Base-by-base conservation (phyloP, 2,888 invertebrate genomes). In the Punctoribates punctum region DNA sequence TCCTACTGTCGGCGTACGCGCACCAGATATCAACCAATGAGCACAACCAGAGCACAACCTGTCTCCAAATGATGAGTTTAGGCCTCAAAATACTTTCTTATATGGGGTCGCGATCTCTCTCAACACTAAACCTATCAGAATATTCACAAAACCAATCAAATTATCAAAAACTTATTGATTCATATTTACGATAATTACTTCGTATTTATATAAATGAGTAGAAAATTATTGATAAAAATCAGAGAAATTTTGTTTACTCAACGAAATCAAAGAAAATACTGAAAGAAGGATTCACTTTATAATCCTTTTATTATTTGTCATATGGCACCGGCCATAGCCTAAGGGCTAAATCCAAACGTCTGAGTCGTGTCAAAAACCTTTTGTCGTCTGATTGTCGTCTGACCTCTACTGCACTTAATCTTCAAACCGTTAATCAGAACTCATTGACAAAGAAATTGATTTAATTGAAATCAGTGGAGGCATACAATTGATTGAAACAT, bases 261-360 rank as follows among this genome's bases (percentile, higher is more conserved):
- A 48, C 3, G 5, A n/a, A 48, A 48, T 42, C 13, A 42, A 42
- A 42, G 42, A n/a, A n/a, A n/a, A n/a, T n/a, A n/a, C n/a, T n/a
- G n/a, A n/a, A n/a, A n/a, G n/a, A 34, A 34, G 8, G 34, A 34
- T 34, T 34, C 34, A 34, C 5, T 34, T 34, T 34, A 34, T 34
- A 34, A 34, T 34, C 34, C 34, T 34, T 34, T 34, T 34, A 34
- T 62, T 29, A 23, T 27, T n/a, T 17, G 23, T 1, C 15, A 13
- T 27, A 62, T 17, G 62, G 62, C 62, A 62, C 62, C 62, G 62
- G n/a, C n/a, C 11, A 62, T 62, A 62, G 29, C 62, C 62, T 27
- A 3, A 62, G 62, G 62, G 27, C 15, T 34, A 62, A 62, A 27
- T 60, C 8, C 5, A 60, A 60, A 23, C 11, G 23, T 34, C 34